Conservation (phyloP, 2,113 vertebrate genomes). For the Penelope pileata region DNA sequence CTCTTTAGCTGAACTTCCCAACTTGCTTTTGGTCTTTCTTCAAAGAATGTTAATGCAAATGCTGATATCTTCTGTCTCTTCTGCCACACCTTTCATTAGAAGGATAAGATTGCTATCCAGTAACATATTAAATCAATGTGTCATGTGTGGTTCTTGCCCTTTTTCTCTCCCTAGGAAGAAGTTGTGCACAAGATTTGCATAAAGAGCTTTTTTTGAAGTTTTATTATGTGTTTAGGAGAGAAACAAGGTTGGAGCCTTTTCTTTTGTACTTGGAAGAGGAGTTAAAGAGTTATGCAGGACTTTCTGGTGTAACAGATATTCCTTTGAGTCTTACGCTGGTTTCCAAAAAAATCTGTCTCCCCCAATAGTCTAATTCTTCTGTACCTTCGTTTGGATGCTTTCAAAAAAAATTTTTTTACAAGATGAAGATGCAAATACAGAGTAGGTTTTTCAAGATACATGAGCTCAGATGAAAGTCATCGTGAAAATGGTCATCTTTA, state of each 20-base stretch:
- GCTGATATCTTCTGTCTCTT: neutral
- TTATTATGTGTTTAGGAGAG: constrained; percentile 35
- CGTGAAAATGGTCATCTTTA: neutral
- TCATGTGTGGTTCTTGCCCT: neutral
- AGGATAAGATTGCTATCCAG: neutral
- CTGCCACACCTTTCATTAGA: neutral
- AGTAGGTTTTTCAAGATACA: neutral
- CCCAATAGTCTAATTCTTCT: neutral
- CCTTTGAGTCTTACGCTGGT: neutral
- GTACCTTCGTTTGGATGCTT: neutral
- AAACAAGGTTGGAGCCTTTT: neutral
- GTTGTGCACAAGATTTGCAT: neutral
- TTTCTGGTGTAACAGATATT: neutral
- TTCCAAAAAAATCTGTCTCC: neutral
- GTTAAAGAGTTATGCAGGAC: neutral
- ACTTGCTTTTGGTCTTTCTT: neutral
- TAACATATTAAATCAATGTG: neutral
- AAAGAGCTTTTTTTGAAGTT: neutral
- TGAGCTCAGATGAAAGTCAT: neutral
- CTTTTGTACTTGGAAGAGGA: neutral
- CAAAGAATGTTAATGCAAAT: neutral
- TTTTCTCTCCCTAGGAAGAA: neutral
- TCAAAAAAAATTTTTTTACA: neutral
- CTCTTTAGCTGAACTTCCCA: neutral
- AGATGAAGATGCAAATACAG: neutral